phyloP scores from a whole-genome alignment of 2,888 invertebrate genomes.

The Cybosia mesomella region DNA sequence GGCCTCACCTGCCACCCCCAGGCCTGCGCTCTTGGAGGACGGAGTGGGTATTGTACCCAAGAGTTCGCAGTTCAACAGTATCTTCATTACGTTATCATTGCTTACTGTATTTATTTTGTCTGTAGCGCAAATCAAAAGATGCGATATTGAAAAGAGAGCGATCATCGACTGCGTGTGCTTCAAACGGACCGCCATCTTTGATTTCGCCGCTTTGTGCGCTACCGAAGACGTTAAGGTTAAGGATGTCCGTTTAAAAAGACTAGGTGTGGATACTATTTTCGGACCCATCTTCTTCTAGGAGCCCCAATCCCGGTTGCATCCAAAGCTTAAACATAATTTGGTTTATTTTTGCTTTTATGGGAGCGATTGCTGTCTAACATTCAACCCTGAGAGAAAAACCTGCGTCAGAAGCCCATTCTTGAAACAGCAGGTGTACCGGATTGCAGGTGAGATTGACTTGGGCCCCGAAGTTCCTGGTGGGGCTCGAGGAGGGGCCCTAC shows the following conservation, averaged over 20 bases:
- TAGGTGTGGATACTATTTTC: background rate
- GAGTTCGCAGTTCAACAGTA: slow-evolving; percentile 5
- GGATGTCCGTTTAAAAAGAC: slow-evolving; percentile 30
- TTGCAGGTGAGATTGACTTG: no score
- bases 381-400: no score
- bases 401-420: no score
- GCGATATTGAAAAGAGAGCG: slow-evolving; percentile 61
- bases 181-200: slow-evolving; percentile 69
- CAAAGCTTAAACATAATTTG: no score
- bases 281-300: background rate
- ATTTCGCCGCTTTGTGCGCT: slow-evolving; percentile 71
- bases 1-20: no score
- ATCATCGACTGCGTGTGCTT: slow-evolving; percentile 45
- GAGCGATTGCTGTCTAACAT: no score
- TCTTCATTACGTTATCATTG: slow-evolving; percentile 6
- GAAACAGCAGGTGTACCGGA: no score
- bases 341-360: no score
- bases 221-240: slow-evolving; percentile 59
- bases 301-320: no score
- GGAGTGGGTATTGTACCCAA: slow-evolving; percentile 2
- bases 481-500: no score
- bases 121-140: slow-evolving; percentile 56
- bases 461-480: no score
- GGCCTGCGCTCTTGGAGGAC: no score
- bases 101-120: slow-evolving; percentile 21